Conservation (phyloP, 1,140 invertebrate genomes). For the Lerema accius region DNA sequence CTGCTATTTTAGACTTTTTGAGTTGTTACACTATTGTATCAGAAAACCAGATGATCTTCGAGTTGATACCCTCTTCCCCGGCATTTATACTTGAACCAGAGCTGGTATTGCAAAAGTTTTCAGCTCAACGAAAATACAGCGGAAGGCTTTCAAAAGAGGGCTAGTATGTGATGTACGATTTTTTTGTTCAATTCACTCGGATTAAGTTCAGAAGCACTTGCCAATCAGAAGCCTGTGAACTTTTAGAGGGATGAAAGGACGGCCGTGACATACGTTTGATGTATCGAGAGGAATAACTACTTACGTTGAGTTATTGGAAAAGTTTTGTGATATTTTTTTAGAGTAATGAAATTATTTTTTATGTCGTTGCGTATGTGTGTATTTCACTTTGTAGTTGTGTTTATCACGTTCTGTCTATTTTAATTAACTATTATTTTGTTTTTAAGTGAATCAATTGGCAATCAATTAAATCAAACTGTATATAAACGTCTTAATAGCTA, state of each 20-base stretch:
- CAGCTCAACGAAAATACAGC: conserved; percentile 79
- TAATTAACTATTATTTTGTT: too few relatives aligned
- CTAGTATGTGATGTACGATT: conserved; percentile 65
- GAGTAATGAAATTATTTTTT: conserved; percentile 40
- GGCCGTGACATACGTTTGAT: conserved; percentile 38
- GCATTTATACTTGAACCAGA: conserved; percentile 74
- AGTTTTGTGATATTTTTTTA: conserved; percentile 7
- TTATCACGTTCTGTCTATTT: too few relatives aligned
- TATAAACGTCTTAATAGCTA: too few relatives aligned
- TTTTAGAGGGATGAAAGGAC: conserved; percentile 55
- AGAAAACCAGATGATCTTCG: conserved; percentile 71
- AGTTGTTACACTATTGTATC: too few relatives aligned
- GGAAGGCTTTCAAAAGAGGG: conserved; percentile 81
- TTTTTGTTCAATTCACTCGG: conserved; percentile 67
- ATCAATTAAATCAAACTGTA: too few relatives aligned
- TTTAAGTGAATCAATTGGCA: too few relatives aligned
- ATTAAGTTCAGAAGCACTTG: conserved; percentile 67
- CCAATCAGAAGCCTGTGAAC: conserved; percentile 74
- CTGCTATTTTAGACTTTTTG: too few relatives aligned
- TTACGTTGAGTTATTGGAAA: conserved; percentile 7
- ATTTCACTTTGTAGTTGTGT: neutral
- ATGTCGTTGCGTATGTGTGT: too few relatives aligned
- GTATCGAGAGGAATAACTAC: conserved; percentile 28
- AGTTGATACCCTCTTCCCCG: conserved; percentile 64
- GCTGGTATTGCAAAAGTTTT: conserved; percentile 78